A percentile compares a stretch with the other conserved stretches of the same genome.
These are phyloP conservation scores for Acridotheres tristis DNA, from an alignment of 2,797 vertebrate genomes.

Conservation along the genomic window DNA sequence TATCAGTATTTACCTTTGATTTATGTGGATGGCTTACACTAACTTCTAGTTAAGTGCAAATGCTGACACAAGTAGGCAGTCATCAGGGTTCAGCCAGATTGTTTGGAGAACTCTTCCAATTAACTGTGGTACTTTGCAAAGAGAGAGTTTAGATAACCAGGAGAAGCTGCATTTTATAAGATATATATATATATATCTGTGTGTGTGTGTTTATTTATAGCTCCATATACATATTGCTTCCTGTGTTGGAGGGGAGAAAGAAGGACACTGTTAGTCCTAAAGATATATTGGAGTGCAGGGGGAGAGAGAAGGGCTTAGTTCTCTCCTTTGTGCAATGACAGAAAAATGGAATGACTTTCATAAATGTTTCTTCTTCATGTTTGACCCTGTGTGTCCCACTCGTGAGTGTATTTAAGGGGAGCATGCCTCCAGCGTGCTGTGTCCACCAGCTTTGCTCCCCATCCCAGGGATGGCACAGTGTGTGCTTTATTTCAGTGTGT, in stretches of 20 bases:
- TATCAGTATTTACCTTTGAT: not conserved
- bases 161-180: not conserved
- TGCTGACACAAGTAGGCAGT: not conserved
- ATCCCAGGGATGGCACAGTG: not conserved
- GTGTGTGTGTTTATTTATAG: constrained; percentile 7
- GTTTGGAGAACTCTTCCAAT: constrained; percentile 20
- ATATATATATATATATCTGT: not conserved
- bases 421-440: not conserved
- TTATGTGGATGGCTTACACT: not conserved
- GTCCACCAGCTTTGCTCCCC: not conserved
- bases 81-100: not conserved
- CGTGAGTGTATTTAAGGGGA: not conserved
- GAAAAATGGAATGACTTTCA: not conserved
- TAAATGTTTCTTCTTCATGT: not conserved
- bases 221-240: not conserved
- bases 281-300: not conserved
- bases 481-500: not conserved
- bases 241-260: not conserved
- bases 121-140: not conserved
- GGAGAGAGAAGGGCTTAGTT: not conserved
- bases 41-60: not conserved
- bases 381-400: not conserved
- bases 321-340: not conserved
- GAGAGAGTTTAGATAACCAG: constrained; percentile 5
- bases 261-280: not conserved